Evolutionary conservation across 1,140 invertebrate genomes (phyloP).

Genomic region (Heliconius himera): DNA sequence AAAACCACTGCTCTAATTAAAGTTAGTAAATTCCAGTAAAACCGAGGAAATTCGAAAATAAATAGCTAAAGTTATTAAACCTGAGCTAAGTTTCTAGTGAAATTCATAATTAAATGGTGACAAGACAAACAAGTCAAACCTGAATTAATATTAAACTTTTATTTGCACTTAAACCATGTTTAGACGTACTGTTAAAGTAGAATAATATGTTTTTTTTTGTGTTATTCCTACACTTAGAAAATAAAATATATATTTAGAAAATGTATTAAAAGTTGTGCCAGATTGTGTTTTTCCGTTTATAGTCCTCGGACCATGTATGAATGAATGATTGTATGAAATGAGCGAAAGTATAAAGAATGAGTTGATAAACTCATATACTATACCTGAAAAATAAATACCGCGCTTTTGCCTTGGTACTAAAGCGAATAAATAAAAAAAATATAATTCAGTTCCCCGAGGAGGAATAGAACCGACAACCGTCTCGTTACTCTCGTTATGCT

Average conservation of each 20-base stretch:
- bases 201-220: neutral
- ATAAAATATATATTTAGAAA: no score
- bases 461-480: no score
- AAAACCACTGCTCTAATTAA: neutral
- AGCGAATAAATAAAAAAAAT: no score
- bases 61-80: neutral
- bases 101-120: neutral
- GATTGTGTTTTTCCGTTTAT: no score
- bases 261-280: no score
- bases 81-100: neutral
- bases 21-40: neutral
- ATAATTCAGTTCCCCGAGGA: no score
- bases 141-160: neutral
- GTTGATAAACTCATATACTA: no score
- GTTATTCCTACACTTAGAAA: accelerated
- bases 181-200: neutral
- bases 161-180: neutral
- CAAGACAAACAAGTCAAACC: neutral
- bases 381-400: neutral
- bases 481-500: no score
- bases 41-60: neutral
- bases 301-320: no score
- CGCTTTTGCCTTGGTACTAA: no score
- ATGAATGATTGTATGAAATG: no score
- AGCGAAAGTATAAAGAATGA: no score